A percentile compares a stretch with the other conserved stretches of the same genome.
Evolutionary conservation across 2,888 invertebrate genomes (phyloP).

Genomic region (Calliphora vomitoria): DNA sequence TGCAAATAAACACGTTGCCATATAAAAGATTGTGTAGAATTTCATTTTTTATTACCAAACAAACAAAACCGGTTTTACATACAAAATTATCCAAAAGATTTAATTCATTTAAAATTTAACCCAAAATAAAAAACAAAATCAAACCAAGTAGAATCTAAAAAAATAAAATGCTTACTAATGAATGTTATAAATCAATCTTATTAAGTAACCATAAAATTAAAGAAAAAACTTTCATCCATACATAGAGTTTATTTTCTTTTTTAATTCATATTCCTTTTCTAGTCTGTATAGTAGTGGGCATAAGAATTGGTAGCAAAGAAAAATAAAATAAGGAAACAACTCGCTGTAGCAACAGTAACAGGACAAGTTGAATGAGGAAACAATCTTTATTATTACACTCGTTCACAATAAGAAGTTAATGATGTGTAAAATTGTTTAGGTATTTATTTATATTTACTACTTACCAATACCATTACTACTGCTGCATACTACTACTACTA

Average conservation of each 20-base stretch:
- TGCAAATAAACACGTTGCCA: background rate
- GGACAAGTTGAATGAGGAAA: constrained; percentile 16
- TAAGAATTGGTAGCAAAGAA: background rate
- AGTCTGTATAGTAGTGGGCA: background rate
- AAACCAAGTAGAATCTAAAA: background rate
- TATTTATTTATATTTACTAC: constrained; percentile 62
- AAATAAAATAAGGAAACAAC: constrained; percentile 1
- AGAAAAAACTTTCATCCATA: constrained; percentile 18
- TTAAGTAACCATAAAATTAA: constrained; percentile 64
- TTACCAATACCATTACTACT: background rate
- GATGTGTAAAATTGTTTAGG: constrained; percentile 72
- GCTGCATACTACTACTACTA: background rate
- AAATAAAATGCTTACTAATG: constrained; percentile 57
- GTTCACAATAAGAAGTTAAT: constrained; percentile 70
- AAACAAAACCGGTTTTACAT: constrained; percentile 15
- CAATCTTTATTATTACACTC: constrained; percentile 52
- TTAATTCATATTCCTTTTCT: constrained; percentile 20
- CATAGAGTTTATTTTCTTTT: background rate
- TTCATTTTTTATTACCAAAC: constrained; percentile 7
- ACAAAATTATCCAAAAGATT: constrained; percentile 2
- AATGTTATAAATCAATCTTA: constrained; percentile 70
- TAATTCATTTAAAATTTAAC: constrained; percentile 40
- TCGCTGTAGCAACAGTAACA: background rate
- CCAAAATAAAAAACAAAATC: background rate
- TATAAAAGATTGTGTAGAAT: background rate